Base-by-base conservation (phyloP, 35 echinoderm and acorn worm genomes). In the Heliocidaris erythrogramma region DNA sequence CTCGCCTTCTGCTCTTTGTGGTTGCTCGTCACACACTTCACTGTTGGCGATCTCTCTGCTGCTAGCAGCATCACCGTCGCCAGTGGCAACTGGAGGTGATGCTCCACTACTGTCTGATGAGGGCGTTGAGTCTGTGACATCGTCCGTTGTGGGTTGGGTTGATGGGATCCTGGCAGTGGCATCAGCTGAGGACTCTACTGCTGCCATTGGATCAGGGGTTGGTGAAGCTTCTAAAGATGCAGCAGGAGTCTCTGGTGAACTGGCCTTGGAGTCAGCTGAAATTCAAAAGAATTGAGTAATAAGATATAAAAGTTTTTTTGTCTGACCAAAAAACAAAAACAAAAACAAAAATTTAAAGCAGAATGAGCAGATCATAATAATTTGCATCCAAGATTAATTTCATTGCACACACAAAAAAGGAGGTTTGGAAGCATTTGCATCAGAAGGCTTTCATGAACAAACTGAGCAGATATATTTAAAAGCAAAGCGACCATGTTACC, bases 151-250 rank as follows among this genome's bases (percentile, higher is more conserved):
- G 49, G 91, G 31, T 30, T 59, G 11, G 13, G 48, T 48, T 50
- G 91, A 92, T 30, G 91, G 48, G 50, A 48, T 92, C n/a, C 12
- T n/a, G 0, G 48, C 48, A 3, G 91, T 29, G 30, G 49, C 91
- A 50, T 92, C 91, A 16, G 91, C 91, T 48, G 91, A 92, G 13
- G 91, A 92, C 30, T 92, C 91, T 16, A 92, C 91, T 30, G 91
- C 91, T 89, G 30, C 87, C 24, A 48, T 16, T 9, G 30, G 87
- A 89, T 89, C 87, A 4, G 31, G 14, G 24, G 87, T 32, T 24
- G 87, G 11, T 48, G 24, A 42, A 32, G 87, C 10, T 89, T 92
- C 65, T 78, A 78, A 78, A 29, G 65, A 78, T 78, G 65, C 65
- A 78, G 65, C 17, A 56, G 30, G 31, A 30, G 47, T 49, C 50